Evolutionary conservation across 2,113 vertebrate species (phyloP).

Genomic region (Agapornis roseicollis): DNA sequence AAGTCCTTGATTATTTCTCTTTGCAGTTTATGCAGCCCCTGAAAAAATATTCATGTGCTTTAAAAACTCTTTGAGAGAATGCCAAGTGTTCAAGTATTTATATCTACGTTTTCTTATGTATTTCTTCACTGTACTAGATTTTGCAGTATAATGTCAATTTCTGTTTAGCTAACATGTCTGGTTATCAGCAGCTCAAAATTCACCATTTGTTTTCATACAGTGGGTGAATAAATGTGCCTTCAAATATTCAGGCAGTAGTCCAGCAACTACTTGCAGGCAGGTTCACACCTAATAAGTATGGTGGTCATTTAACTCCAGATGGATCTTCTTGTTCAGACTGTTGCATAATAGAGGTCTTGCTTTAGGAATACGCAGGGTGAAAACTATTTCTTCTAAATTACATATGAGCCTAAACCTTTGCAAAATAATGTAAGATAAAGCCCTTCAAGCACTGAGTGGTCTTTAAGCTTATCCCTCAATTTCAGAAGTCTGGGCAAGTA

Average conservation of each 20-base stretch:
- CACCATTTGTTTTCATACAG: not conserved
- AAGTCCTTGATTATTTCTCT: slow-evolving; percentile 10
- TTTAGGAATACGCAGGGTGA: not conserved
- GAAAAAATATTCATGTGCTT: slow-evolving; percentile 28
- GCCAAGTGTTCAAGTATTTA: slow-evolving; percentile 52
- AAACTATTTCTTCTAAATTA: not conserved
- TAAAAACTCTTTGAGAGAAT: slow-evolving; percentile 10
- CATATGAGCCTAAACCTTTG: not conserved
- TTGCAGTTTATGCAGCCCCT: not conserved
- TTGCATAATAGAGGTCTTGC: not conserved
- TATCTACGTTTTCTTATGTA: not conserved
- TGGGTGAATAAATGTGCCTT: slow-evolving; percentile 3
- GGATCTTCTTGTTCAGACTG: not conserved
- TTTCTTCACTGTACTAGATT: slow-evolving; percentile 19
- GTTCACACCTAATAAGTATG: not conserved
- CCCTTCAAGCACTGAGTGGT: not conserved
- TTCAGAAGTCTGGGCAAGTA: not conserved
- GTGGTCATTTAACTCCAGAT: not conserved
- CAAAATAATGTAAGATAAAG: not conserved
- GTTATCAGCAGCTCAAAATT: slow-evolving; percentile 16
- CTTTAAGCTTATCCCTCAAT: not conserved
- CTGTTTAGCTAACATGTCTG: not conserved
- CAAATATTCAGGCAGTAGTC: not conserved
- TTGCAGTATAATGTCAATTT: not conserved
- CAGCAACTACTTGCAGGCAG: not conserved